These are phyloP conservation scores for Hypselothyrea guttata DNA, from an alignment of 2,888 invertebrate genomes.

Conservation along the genomic window DNA sequence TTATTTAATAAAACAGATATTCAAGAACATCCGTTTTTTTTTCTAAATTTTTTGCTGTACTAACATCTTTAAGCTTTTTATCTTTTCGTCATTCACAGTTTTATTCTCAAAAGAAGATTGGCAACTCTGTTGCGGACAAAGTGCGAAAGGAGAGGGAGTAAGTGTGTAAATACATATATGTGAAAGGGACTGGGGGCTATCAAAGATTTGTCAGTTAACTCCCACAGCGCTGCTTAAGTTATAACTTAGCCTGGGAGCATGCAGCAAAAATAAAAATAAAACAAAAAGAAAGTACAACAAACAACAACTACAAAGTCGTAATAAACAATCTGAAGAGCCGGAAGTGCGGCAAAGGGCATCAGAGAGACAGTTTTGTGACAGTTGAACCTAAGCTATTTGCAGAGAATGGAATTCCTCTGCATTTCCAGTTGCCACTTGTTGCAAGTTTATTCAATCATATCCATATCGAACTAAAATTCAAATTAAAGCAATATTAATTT, in stretches of 20 bases:
- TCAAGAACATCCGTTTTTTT: too few relatives aligned
- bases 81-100: too few relatives aligned
- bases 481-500: too few relatives aligned
- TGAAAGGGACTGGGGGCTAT: conserved; percentile 5
- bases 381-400: conserved; percentile 15
- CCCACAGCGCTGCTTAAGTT: conserved; percentile 48
- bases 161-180: not conserved
- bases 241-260: conserved; percentile 27
- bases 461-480: too few relatives aligned
- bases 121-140: too few relatives aligned
- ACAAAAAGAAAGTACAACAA: conserved; percentile 3
- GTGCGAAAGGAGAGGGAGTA: not conserved
- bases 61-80: too few relatives aligned
- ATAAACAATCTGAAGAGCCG: conserved; percentile 33
- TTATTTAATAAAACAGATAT: too few relatives aligned
- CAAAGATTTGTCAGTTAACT: conserved; percentile 45
- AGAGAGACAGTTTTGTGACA: conserved; percentile 11
- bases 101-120: too few relatives aligned
- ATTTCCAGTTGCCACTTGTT: conserved; percentile 7
- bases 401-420: too few relatives aligned
- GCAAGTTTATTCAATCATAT: too few relatives aligned
- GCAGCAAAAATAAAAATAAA: not conserved
- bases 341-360: conserved; percentile 5
- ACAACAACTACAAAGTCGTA: conserved; percentile 10
- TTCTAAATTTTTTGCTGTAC: too few relatives aligned